Conservation (phyloP, 2,888 invertebrate species). For the Cataglyphis albicans region DNA sequence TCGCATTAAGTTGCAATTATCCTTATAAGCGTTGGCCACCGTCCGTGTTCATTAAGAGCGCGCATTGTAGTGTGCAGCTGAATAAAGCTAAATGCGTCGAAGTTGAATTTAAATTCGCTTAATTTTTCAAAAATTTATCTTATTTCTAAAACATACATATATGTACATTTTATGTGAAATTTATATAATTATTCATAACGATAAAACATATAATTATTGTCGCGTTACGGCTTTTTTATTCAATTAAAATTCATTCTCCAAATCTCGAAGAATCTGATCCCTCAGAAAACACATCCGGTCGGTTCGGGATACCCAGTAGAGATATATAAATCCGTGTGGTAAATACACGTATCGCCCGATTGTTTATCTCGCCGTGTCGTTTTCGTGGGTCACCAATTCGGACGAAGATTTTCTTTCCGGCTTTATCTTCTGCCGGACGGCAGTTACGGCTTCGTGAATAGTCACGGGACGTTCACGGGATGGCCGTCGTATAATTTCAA, state of each 20-base stretch:
- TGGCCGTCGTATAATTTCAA: conserved; percentile 72
- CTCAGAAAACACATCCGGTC: conserved; percentile 3
- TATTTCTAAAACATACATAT: not conserved
- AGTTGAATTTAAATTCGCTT: not conserved
- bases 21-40: conserved; percentile 36
- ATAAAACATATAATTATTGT: not conserved
- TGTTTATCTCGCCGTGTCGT: conserved; percentile 53
- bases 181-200: not conserved
- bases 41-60: not conserved
- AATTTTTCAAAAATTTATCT: too few species aligned
- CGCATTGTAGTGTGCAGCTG: not conserved
- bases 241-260: conserved; percentile 16
- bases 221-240: not conserved
- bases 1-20: conserved; percentile 58
- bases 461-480: conserved; percentile 62
- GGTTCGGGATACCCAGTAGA: conserved; percentile 3
- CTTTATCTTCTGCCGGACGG: conserved; percentile 50
- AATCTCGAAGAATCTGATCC: not conserved
- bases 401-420: conserved; percentile 56
- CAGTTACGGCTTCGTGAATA: conserved; percentile 67
- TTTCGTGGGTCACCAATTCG: conserved; percentile 37
- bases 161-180: not conserved
- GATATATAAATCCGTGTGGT: conserved; percentile 42
- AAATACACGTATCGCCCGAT: conserved; percentile 42
- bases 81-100: not conserved